phyloP scores from a whole-genome alignment of 2,797 vertebrate species.

The Leptatherina wallacei region DNA sequence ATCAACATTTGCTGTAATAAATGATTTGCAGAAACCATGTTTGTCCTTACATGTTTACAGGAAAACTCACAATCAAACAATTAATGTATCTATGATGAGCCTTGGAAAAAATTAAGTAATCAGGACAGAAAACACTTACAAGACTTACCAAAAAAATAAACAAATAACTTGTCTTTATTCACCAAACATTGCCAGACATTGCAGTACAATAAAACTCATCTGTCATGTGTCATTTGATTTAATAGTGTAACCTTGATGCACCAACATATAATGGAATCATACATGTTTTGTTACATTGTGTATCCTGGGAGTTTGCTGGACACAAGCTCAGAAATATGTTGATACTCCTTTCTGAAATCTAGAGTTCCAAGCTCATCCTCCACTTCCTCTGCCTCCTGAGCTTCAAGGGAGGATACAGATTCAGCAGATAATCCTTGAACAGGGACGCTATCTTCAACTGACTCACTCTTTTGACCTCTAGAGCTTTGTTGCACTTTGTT shows the following conservation, averaged over 20 bases:
- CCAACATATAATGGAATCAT: not conserved
- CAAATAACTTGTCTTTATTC: slow-evolving; percentile 43
- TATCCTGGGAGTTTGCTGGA: slow-evolving; percentile 90
- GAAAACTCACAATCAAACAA: not conserved
- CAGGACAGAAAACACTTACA: not conserved
- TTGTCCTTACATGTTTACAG: not conserved
- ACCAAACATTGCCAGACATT: not conserved
- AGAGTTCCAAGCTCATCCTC: slow-evolving; percentile 80
- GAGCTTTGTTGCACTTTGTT: slow-evolving; percentile 43
- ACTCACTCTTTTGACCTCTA: slow-evolving; percentile 50
- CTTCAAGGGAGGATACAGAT: slow-evolving; percentile 63
- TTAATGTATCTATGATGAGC: slow-evolving; percentile 14
- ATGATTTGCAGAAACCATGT: not conserved
- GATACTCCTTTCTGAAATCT: slow-evolving; percentile 80
- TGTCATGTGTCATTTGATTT: not conserved
- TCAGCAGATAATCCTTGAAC: slow-evolving; percentile 69
- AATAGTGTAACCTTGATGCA: not conserved
- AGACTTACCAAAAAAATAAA: not conserved
- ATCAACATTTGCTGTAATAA: too few species aligned
- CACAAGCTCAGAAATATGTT: slow-evolving; percentile 89
- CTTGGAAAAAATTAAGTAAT: not conserved
- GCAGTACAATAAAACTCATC: not conserved
- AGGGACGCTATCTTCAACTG: slow-evolving; percentile 61
- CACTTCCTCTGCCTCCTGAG: slow-evolving; percentile 68
- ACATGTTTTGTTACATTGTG: slow-evolving; percentile 82